A percentile compares a stretch with the other conserved stretches of the same genome.
Conservation (phyloP, 2,797 vertebrate genomes). For the Microcaecilia unicolor region DNA sequence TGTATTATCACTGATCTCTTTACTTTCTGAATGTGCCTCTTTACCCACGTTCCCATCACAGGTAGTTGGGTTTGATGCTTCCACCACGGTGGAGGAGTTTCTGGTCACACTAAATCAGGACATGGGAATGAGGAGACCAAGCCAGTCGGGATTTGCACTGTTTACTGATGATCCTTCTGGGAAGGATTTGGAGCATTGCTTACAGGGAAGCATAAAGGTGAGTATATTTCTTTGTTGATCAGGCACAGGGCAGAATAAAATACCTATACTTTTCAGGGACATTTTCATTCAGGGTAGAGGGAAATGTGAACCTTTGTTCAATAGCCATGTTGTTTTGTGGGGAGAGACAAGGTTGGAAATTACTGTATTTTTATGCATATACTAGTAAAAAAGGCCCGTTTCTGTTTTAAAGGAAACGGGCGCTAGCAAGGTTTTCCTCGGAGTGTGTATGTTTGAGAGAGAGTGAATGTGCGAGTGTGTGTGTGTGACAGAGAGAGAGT, state of each 20-base stretch:
- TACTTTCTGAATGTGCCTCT: too few species aligned
- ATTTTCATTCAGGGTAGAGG: not conserved
- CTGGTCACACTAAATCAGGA: constrained; percentile 88
- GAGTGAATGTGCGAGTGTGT: too few species aligned
- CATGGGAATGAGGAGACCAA: constrained; percentile 79
- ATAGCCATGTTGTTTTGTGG: too few species aligned
- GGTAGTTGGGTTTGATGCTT: constrained; percentile 95
- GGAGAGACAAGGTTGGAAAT: too few species aligned
- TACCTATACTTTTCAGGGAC: constrained; percentile 3
- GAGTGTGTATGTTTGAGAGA: too few species aligned
- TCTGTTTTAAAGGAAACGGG: too few species aligned
- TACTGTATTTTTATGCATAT: too few species aligned
- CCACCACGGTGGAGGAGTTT: constrained; percentile 95
- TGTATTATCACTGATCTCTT: too few species aligned
- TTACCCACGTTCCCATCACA: too few species aligned
- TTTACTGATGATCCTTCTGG: constrained; percentile 92
- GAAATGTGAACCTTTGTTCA: constrained; percentile 2
- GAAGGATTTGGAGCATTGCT: constrained; percentile 80
- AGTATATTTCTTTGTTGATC: constrained; percentile 13
- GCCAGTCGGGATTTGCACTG: constrained; percentile 82
- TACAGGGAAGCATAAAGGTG: constrained; percentile 89
- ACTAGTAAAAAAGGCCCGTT: too few species aligned
- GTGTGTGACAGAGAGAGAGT: too few species aligned
- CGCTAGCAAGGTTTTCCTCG: too few species aligned
- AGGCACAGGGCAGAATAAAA: not conserved